Evolutionary conservation across 2,113 vertebrate genomes (phyloP), one percentile per base, ranked within the genome.

Genomic region (Charina bottae): DNA sequence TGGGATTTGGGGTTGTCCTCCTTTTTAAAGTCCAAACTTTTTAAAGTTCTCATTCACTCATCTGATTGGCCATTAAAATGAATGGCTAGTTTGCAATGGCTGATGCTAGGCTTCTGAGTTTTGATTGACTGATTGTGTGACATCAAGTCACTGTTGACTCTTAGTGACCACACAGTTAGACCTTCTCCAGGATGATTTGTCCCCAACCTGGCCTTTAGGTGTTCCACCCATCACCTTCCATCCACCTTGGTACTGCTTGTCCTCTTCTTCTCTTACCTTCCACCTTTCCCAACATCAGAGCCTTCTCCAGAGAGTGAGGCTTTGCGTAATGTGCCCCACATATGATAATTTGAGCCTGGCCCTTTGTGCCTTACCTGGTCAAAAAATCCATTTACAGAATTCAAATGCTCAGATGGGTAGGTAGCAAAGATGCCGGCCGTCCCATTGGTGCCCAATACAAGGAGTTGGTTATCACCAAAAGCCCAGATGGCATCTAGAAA

Each of bases 401-500:
- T 97, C 94, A 99, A 97, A 94, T 99, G 99, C 0, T 96, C 94
- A 64, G 95, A 98, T 0, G 99, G 99, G 59, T 99, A 99, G 2
- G 99, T 99, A 46, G 99, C 98, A 96, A 99, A 99, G 94, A 99
- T 99, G 23, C 98, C 98, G 59, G 98, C 98, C 2, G 99, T 99
- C 91, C 93, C 95, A 0, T 97, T 96, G 0, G n/a, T 4, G 3
- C 98, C 98, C 0, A 83, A 89, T 19, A 98, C 96, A 9, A 95
- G 64, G 28, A 99, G 98, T 7, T 93, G 92, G 37, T 97, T 97
- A 19, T 90, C 46, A 23, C 97, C 98, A 93, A 93, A 97, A 85
- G 93, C 97, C 98, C 97, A 99, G 92, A 99, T 97, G 64, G 99
- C 99, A 96, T 99, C 98, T 99, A 87, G 88, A 89, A 68, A 37